phyloP scores from a whole-genome alignment of 2,113 vertebrate genomes.

The Notechis scutatus region DNA sequence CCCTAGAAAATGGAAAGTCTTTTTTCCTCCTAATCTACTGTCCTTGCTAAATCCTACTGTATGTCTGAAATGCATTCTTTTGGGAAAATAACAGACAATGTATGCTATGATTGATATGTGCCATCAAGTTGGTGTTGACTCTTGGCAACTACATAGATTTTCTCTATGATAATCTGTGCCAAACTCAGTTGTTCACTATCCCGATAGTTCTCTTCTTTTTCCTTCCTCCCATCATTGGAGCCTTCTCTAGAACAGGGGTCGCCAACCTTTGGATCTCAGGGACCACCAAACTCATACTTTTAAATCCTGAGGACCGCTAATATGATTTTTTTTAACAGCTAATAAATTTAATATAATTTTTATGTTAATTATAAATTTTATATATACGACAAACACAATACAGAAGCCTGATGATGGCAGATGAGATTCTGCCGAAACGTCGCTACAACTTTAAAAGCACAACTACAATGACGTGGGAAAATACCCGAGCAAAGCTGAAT shows the following conservation, averaged over 20 bases:
- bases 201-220: neutral
- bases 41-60: neutral
- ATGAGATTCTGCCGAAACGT: too few relatives aligned
- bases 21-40: neutral
- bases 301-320: too few relatives aligned
- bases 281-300: too few relatives aligned
- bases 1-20: neutral
- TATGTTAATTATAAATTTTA: too few relatives aligned
- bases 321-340: too few relatives aligned
- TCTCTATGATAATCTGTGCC: neutral
- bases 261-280: too few relatives aligned
- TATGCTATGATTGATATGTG: neutral
- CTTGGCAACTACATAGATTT: neutral
- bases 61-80: neutral
- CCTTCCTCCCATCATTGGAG: neutral
- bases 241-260: neutral
- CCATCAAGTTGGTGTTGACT: neutral
- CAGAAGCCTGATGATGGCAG: too few relatives aligned
- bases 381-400: too few relatives aligned
- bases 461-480: too few relatives aligned
- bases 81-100: neutral
- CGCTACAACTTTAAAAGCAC: too few relatives aligned
- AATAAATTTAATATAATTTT: too few relatives aligned
- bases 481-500: too few relatives aligned
- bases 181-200: neutral